These are phyloP conservation scores for Blastobasis lacticolella DNA, from an alignment of 2,888 invertebrate genomes.

Conservation along the genomic window DNA sequence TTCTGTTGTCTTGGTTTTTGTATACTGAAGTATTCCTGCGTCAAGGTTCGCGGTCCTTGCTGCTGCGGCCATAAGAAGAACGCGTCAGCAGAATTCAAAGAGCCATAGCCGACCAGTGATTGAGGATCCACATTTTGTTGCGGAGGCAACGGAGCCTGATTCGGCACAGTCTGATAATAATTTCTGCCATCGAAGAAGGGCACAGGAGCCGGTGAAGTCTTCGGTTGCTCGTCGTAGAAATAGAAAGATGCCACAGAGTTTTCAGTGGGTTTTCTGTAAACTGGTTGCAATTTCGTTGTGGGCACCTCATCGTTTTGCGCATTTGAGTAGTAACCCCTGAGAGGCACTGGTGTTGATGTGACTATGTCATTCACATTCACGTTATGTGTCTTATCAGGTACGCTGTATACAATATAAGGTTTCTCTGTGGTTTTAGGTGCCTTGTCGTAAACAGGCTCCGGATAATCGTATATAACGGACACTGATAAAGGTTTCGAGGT, in stretches of 20 bases:
- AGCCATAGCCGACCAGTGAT: constrained; percentile 60
- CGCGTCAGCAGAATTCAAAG: constrained; percentile 61
- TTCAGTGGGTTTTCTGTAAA: constrained; percentile 58
- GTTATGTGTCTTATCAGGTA: constrained; percentile 53
- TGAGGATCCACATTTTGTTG: constrained; percentile 50
- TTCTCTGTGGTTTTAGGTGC: constrained; percentile 58
- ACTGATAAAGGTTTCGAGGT: constrained; percentile 66
- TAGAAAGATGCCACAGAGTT: constrained; percentile 76
- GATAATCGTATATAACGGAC: constrained; percentile 66
- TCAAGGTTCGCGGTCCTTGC: constrained; percentile 64
- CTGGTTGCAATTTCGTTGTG: constrained; percentile 69
- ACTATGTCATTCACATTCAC: constrained; percentile 51
- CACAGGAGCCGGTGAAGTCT: constrained; percentile 72
- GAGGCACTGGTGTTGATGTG: constrained; percentile 76
- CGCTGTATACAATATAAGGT: constrained; percentile 67
- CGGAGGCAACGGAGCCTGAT: constrained; percentile 29
- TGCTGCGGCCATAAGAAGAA: constrained; percentile 67
- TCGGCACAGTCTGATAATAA: constrained; percentile 59
- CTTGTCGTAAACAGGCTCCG: constrained; percentile 57
- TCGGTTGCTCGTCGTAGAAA: constrained; percentile 78
- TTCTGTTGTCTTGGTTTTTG: constrained; percentile 58
- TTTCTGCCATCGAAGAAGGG: constrained; percentile 63
- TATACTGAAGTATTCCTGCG: constrained; percentile 70
- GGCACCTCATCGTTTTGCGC: constrained; percentile 67
- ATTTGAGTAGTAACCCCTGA: constrained; percentile 76